Percentiles rank a stretch among this genome's conserved stretches.
Conservation (phyloP, 2,797 vertebrate species). For the Phataginus tricuspis region DNA sequence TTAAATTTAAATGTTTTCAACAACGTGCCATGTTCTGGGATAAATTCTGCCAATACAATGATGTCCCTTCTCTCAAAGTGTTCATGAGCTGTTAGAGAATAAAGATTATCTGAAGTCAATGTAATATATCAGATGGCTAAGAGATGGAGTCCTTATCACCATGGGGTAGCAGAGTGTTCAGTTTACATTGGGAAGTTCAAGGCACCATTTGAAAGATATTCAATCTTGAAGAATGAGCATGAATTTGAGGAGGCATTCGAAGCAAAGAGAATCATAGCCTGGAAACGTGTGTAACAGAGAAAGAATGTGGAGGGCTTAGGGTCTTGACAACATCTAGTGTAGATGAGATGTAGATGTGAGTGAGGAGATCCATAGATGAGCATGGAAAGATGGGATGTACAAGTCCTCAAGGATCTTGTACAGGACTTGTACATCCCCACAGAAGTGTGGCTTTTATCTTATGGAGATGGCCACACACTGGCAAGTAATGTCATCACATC, state of each 20-base stretch:
- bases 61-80: background rate
- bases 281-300: background rate
- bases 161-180: background rate
- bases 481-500: background rate
- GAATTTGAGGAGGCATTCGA: background rate
- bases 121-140: background rate
- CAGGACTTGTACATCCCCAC: no score
- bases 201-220: background rate
- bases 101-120: background rate
- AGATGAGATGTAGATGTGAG: background rate
- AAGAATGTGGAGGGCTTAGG: background rate
- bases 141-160: background rate
- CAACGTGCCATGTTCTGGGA: background rate
- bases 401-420: background rate
- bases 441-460: background rate
- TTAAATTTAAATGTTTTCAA: background rate
- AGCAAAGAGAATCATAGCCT: background rate
- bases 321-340: background rate
- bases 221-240: background rate
- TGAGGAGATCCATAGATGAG: accelerated
- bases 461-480: background rate
- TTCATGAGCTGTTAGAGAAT: background rate
- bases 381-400: accelerated
- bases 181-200: background rate
- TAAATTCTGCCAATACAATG: background rate